These are phyloP conservation scores for Pseudococcus viburni DNA, from an alignment of 2,888 invertebrate genomes.

Conservation along the genomic window DNA sequence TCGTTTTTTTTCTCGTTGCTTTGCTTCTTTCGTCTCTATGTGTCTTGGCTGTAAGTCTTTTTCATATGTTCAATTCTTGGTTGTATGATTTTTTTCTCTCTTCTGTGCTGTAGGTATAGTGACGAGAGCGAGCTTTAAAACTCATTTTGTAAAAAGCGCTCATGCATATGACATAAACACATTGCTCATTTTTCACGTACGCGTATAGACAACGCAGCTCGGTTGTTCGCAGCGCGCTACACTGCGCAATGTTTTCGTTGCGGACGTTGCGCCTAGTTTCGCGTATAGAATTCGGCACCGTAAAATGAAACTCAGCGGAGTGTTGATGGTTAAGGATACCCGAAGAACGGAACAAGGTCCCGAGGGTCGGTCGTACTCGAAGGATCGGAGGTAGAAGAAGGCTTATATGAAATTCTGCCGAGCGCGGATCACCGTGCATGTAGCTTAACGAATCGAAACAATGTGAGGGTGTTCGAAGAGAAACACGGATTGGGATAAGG, in stretches of 20 bases:
- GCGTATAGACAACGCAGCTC: neutral
- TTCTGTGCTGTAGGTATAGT: neutral
- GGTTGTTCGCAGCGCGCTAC: neutral
- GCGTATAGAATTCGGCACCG: neutral
- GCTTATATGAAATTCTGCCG: neutral
- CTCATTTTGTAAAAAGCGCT: constrained; percentile 64
- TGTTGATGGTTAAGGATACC: constrained; percentile 24
- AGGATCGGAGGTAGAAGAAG: neutral
- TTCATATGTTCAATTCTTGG: neutral
- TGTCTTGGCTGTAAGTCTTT: neutral
- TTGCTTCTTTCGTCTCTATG: neutral
- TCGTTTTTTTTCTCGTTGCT: neutral
- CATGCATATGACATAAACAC: constrained; percentile 65
- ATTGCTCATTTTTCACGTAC: constrained; percentile 64
- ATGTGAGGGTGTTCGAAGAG: constrained; percentile 1
- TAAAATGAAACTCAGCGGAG: constrained; percentile 36
- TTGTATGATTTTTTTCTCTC: constrained; percentile 44
- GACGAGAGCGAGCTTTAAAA: constrained; percentile 60
- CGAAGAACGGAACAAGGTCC: neutral
- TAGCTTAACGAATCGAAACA: constrained; percentile 18
- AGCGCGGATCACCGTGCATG: neutral
- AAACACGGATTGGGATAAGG: neutral
- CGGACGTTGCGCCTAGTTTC: constrained; percentile 31
- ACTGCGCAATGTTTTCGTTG: neutral
- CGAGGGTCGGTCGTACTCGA: neutral